Base-by-base conservation (phyloP, 1,140 invertebrate genomes). In the Akabosia matsudoensis region DNA sequence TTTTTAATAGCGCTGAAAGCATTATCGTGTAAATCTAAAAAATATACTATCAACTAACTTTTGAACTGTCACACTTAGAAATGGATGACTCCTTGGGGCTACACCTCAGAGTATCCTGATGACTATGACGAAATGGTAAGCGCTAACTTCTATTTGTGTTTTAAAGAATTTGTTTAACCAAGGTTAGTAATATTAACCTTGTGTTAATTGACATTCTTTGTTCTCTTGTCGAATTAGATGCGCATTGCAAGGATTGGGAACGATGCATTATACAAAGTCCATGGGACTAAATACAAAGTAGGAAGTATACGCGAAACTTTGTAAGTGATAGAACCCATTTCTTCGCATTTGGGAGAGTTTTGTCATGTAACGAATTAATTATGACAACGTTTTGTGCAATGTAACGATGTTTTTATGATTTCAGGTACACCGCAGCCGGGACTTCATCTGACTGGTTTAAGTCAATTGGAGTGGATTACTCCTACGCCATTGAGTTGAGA, bases 401-500 rank as follows among this genome's bases (percentile, higher is more conserved):
- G 7, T 45, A 45, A 45, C 54, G 3, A 16, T 56, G 7, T 56
- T 31, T 7, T 67, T 31, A 30, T 67, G 24, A 67, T 30, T 67
- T 13, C 30, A 67, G 61, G n/a, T 67, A 67, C 31, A 30, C 61
- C 4, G 61, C 61, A 7, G 24, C 61, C 13, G 61, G 61, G 3
- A 67, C 61, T 30, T 67, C 61, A 28, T 16, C 7, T 30, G 61
- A 67, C 22, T 67, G 61, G 61, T 67, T 67, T 22, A 67, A 67
- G n/a, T 67, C 61, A 28, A 67, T 78, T 1, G 82, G 82, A 52
- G 82, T 88, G 30, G 84, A 84, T 61, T 88, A 88, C 77, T 83
- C 85, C 14, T 89, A 84, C 78, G 81, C 86, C 10, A 82, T 88
- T 73, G 87, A 88, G 82, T 82, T 89, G 37, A 76, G 87, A 24